These are phyloP conservation scores for Raphicerus campestris DNA, from an alignment of 2,113 vertebrate genomes.

Conservation along the genomic window DNA sequence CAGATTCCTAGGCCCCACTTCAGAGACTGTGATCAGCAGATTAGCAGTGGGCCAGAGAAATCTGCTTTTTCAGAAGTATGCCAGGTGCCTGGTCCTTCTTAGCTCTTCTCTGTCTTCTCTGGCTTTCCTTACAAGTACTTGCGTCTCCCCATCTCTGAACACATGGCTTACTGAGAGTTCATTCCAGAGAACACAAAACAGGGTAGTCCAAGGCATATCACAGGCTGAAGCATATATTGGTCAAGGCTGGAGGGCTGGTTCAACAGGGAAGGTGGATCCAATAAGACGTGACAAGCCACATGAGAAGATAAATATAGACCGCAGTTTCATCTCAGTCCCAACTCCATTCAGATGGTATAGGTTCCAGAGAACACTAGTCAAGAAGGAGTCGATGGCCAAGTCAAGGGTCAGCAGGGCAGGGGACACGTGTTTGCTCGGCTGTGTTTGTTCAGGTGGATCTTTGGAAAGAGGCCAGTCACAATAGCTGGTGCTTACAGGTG, in stretches of 20 bases:
- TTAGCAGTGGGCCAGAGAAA: background rate
- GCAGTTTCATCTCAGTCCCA: background rate
- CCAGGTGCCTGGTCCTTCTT: background rate
- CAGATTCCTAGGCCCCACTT: background rate
- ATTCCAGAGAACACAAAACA: background rate
- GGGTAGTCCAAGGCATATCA: background rate
- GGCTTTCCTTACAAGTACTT: background rate
- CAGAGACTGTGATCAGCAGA: background rate
- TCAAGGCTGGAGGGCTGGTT: background rate
- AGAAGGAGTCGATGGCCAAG: background rate
- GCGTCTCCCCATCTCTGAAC: background rate
- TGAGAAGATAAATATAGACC: background rate
- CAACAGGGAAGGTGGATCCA: background rate
- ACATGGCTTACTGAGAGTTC: background rate
- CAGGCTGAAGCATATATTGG: background rate
- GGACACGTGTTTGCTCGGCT: background rate
- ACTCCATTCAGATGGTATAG: background rate
- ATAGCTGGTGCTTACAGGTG: background rate
- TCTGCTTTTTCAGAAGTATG: background rate
- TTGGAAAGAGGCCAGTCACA: background rate
- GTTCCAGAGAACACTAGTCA: background rate
- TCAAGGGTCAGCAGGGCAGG: background rate
- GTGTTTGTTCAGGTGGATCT: background rate
- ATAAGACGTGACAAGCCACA: background rate
- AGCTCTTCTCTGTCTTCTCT: background rate